Base-by-base conservation (phyloP, 2,113 vertebrate genomes). In the Dromas ardeola region DNA sequence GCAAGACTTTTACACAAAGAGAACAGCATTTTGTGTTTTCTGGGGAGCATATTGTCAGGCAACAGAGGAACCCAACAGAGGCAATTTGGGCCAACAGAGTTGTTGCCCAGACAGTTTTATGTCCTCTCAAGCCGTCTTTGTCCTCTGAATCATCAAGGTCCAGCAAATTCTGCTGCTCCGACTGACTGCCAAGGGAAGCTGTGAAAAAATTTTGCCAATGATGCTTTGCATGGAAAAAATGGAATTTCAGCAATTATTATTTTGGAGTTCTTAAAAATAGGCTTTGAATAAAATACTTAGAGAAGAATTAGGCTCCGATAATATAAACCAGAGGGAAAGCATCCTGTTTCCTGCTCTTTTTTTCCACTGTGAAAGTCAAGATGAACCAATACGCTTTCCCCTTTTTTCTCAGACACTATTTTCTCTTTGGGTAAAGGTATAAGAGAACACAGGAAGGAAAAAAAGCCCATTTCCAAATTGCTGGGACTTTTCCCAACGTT, bases 171-270 rank as follows among this genome's bases (percentile, higher is more conserved):
- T 95, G 40, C 80, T 94, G 63, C 91, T 94, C 80, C 8, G 0
- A 66, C 38, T 81, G 67, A 62, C 83, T 91, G 86, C 77, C 87
- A 96, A 84, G 59, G 77, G 52, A 93, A 95, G 45, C 76, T 86
- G 91, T 0, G 38, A 90, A 78, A 86, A 34, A 49, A 11, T 27
- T 40, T 95, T 90, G 79, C 67, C 86, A 83, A 25, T 66, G 45
- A 83, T 36, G 53, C 36, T 92, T 78, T 91, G 55, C 42, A 29
- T 67, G 49, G 18, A 4, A 67, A 93, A 88, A 72, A 22, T 8
- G 34, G 45, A 77, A 83, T 90, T 81, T 56, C 79, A 90, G 91
- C 34, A 84, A 72, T 89, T 93, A 93, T 93, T 96, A 89, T 59
- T 87, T 80, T 82, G 34, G 27, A 21, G 0, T 77, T 88, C 67